Evolutionary conservation across 2,888 invertebrate genomes (phyloP).

Genomic region (Protodeltote pygarga): DNA sequence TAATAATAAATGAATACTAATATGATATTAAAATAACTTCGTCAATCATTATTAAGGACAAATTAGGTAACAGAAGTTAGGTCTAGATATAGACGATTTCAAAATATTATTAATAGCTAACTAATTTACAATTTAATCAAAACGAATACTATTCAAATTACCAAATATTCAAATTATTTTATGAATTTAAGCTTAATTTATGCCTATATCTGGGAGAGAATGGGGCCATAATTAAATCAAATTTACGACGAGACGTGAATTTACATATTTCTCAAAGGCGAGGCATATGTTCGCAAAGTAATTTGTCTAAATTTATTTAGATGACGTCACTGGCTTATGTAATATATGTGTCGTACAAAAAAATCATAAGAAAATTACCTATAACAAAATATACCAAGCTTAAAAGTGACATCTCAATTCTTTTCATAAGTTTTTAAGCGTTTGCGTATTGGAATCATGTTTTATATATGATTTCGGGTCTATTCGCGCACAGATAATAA

Average conservation of each 20-base stretch:
- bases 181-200: slow-evolving; percentile 52
- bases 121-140: slow-evolving; percentile 35
- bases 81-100: slow-evolving; percentile 14
- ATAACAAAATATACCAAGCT: background rate
- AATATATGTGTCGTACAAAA: background rate
- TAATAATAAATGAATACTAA: slow-evolving; percentile 9
- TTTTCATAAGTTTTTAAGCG: too few relatives aligned
- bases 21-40: too few relatives aligned
- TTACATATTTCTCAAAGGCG: slow-evolving; percentile 47
- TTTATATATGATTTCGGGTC: too few relatives aligned
- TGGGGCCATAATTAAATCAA: slow-evolving; percentile 53
- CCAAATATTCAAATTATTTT: slow-evolving; percentile 52
- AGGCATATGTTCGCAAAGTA: slow-evolving; percentile 36
- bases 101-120: slow-evolving; percentile 29
- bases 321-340: slow-evolving; percentile 21
- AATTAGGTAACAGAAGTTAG: slow-evolving; percentile 12
- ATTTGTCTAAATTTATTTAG: slow-evolving; percentile 46
- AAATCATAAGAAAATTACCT: background rate
- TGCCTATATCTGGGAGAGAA: slow-evolving; percentile 44
- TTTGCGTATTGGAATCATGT: too few relatives aligned
- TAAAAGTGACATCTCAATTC: too few relatives aligned
- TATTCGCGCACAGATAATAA: too few relatives aligned
- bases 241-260: slow-evolving; percentile 51
- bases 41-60: background rate
- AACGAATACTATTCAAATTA: slow-evolving; percentile 42